phyloP scores from a whole-genome alignment of 2,888 invertebrate species.

The Apoda limacodes region DNA sequence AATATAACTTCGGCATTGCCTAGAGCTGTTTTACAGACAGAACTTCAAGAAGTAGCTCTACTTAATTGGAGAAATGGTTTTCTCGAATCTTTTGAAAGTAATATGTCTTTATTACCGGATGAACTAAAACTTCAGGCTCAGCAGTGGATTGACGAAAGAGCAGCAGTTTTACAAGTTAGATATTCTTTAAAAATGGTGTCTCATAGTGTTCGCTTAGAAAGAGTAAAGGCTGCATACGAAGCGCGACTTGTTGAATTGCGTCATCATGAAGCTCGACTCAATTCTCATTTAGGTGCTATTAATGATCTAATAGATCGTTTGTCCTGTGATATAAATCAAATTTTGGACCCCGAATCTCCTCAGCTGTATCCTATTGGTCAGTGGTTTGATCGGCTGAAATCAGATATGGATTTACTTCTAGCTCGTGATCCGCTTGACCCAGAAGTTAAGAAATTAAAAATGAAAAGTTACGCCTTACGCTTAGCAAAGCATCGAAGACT shows the following conservation, averaged over 20 bases:
- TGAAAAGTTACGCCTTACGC: slow-evolving; percentile 41
- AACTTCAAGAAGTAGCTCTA: slow-evolving; percentile 37
- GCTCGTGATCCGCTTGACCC: slow-evolving; percentile 25
- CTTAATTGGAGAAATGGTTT: slow-evolving; percentile 49
- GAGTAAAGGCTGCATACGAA: slow-evolving; percentile 35
- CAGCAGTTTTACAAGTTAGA: slow-evolving; percentile 34
- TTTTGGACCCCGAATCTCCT: slow-evolving; percentile 30
- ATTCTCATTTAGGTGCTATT: slow-evolving; percentile 42
- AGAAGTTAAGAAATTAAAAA: slow-evolving; percentile 38
- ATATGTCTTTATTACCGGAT: slow-evolving; percentile 33
- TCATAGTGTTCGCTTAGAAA: slow-evolving; percentile 40
- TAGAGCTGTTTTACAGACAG: slow-evolving; percentile 39
- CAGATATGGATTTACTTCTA: slow-evolving; percentile 27
- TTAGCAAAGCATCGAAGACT: slow-evolving; percentile 32
- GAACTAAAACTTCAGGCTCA: slow-evolving; percentile 35
- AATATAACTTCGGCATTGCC: slow-evolving; percentile 23
- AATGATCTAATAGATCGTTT: slow-evolving; percentile 30
- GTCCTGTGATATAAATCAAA: slow-evolving; percentile 31
- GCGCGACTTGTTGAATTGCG: slow-evolving; percentile 34
- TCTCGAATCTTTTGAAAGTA: slow-evolving; percentile 42
- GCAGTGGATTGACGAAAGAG: slow-evolving; percentile 41
- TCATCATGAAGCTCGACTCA: slow-evolving; percentile 37
- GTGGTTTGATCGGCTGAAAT: slow-evolving; percentile 32
- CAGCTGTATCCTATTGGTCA: slow-evolving; percentile 37
- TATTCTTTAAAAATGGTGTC: slow-evolving; percentile 43